A percentile compares a stretch with the other conserved stretches of the same genome.
These are phyloP conservation scores for Crambe crambe DNA, from an alignment of 37 sponge, comb jelly and placozoan genomes.

Conservation along the genomic window DNA sequence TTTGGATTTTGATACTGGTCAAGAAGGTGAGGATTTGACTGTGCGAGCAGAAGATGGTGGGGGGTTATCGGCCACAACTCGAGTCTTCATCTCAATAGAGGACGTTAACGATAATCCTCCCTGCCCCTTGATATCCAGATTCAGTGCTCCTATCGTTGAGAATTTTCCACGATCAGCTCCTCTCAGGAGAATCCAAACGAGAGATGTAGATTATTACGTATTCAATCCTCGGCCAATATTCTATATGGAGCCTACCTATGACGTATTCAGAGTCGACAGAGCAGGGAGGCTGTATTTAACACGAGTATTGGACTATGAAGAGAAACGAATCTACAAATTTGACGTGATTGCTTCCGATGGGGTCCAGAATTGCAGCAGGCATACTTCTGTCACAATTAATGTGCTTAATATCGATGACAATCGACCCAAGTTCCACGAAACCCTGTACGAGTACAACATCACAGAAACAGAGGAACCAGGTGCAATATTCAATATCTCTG, in stretches of 20 bases:
- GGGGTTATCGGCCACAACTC: constrained; percentile 4
- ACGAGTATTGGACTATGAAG: constrained; percentile 52
- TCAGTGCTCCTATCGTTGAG: constrained; percentile 16
- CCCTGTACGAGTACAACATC: constrained; percentile 16
- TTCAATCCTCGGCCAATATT: constrained; percentile 21
- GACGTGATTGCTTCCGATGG: constrained; percentile 48
- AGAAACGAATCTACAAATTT: constrained; percentile 30
- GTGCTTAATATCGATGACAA: constrained; percentile 66
- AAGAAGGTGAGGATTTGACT: constrained; percentile 38
- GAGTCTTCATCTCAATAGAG: constrained; percentile 33
- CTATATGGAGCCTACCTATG: constrained; percentile 35
- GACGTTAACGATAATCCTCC: constrained; percentile 81
- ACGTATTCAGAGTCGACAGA: constrained; percentile 19
- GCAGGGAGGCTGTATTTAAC: constrained; percentile 28
- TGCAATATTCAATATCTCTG: constrained; percentile 46
- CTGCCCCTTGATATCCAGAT: not conserved
- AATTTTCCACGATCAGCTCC: not conserved
- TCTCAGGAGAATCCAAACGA: constrained; percentile 17
- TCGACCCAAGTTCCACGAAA: constrained; percentile 28
- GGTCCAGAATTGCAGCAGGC: constrained; percentile 22
- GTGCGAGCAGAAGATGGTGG: constrained; percentile 46
- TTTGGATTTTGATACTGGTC: constrained; percentile 43
- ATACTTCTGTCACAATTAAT: constrained; percentile 29
- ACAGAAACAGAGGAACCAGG: constrained; percentile 23
- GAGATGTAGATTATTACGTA: constrained; percentile 23